Evolutionary conservation across 2,797 vertebrate genomes (phyloP), one percentile per base, ranked within the genome.

Genomic region (Halcyon chelicuti): DNA sequence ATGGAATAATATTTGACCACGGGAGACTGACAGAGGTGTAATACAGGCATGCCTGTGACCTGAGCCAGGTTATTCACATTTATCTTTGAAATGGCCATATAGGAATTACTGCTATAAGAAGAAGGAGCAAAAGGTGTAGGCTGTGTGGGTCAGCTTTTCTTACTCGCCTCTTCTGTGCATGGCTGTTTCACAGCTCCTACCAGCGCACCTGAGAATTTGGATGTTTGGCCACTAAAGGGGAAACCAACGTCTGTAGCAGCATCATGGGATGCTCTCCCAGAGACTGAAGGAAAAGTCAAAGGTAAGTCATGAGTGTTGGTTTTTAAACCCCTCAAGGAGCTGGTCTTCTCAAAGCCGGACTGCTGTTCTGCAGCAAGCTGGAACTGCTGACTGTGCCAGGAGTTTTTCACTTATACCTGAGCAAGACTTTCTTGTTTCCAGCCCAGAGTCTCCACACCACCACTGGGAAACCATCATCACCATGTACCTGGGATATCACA

Each of bases 201-300:
- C 66, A 98, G 98, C 14, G 99, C 99, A 88, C 99, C 99, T 44
- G 99, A 99, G 96, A 99, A 99, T 98, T 98, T 99, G 90, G 98
- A 99, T 28, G 99, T 99, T 86, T 99, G 99, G 97, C 98, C 99
- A 10, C 96, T 99, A n/a, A 98, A 98, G 88, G 99, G 99, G 75
- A 99, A 99, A 96, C 98, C 98, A 55, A 99, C 99, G 3, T 99
- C 99, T 62, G 99, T 99, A 75, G 98, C 97, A 49, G 99, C 98
- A 65, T 99, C 99, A 62, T 99, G 99, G 99, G 99, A 99, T 76
- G 98, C 98, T 28, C 98, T 99, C 70, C 98, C 99, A 71, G 99
- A 99, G 94, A 98, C 98, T 2, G 99, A 99, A 96, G 99, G 99
- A 61, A 99, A 98, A 96, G 99, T 99, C 94, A 99, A 98, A 99